Percentiles rank a stretch among this genome's conserved stretches.
Conservation (phyloP, 2,888 invertebrate species). For the Morpho achilles region DNA sequence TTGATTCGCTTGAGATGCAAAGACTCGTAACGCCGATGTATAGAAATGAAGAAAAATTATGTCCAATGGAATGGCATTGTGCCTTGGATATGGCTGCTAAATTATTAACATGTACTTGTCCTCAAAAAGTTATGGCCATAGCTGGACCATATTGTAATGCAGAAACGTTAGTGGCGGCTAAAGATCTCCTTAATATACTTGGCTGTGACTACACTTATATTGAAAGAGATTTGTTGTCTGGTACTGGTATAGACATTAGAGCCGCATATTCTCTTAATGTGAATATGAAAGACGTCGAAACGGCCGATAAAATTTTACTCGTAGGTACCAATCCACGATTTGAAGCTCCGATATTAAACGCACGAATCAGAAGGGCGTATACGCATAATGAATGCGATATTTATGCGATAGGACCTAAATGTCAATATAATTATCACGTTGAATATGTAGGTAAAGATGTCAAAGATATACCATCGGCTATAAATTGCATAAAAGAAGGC, state of each 20-base stretch:
- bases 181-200: slow-evolving; percentile 60
- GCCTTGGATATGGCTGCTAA: slow-evolving; percentile 86
- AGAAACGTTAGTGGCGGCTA: slow-evolving; percentile 61
- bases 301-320: slow-evolving; percentile 92
- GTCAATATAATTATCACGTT: slow-evolving; percentile 90
- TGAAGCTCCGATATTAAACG: slow-evolving; percentile 97
- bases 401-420: slow-evolving; percentile 91
- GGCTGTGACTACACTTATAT: slow-evolving; percentile 57
- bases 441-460: slow-evolving; percentile 45
- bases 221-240: slow-evolving; percentile 48
- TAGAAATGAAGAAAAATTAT: slow-evolving; percentile 84
- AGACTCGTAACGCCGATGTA: slow-evolving; percentile 95
- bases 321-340: slow-evolving; percentile 98
- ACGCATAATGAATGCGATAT: slow-evolving; percentile 92
- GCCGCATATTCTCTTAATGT: slow-evolving; percentile 57
- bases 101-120: slow-evolving; percentile 79
- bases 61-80: slow-evolving; percentile 94
- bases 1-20: slow-evolving; percentile 97
- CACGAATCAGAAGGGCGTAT: slow-evolving; percentile 95
- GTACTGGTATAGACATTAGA: slow-evolving; percentile 46
- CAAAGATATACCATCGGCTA: slow-evolving; percentile 33
- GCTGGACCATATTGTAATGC: slow-evolving; percentile 61
- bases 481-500: slow-evolving; percentile 35
- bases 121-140: slow-evolving; percentile 71
- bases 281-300: slow-evolving; percentile 85